Percentiles rank a stretch among this genome's conserved stretches.
These are phyloP conservation scores for Excalfactoria chinensis DNA, from an alignment of 2,113 vertebrate genomes.

Conservation along the genomic window DNA sequence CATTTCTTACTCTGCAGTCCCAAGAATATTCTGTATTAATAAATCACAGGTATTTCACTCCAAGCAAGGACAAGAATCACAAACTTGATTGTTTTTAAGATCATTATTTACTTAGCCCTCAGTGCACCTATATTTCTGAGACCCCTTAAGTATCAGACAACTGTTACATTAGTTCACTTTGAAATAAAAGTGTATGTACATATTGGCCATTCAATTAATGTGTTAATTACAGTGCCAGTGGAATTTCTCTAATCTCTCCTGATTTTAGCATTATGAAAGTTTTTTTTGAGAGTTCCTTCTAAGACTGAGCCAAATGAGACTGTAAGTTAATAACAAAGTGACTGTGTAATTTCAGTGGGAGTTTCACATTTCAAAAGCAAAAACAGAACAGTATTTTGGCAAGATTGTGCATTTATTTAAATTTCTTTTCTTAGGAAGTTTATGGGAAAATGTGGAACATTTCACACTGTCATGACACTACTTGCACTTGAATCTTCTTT, in stretches of 20 bases:
- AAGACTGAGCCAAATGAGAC: background rate
- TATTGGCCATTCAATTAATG: background rate
- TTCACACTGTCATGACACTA: background rate
- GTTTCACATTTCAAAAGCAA: slow-evolving; percentile 15
- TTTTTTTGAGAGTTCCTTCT: background rate
- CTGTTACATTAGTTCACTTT: background rate
- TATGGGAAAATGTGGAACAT: background rate
- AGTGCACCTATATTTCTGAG: background rate
- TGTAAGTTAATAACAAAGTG: background rate
- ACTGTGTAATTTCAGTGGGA: background rate
- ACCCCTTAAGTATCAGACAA: background rate
- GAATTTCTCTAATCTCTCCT: background rate
- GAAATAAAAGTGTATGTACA: background rate
- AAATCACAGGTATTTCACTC: background rate
- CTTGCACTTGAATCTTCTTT: background rate
- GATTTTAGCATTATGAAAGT: background rate
- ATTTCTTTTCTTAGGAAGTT: background rate
- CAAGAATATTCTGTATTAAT: background rate
- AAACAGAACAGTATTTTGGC: background rate
- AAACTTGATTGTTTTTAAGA: background rate
- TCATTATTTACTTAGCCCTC: background rate
- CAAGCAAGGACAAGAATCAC: background rate
- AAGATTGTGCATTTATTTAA: background rate
- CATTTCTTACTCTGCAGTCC: background rate
- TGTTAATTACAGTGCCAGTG: background rate